phyloP scores from a whole-genome alignment of 2,113 vertebrate species.

The Menura novaehollandiae region DNA sequence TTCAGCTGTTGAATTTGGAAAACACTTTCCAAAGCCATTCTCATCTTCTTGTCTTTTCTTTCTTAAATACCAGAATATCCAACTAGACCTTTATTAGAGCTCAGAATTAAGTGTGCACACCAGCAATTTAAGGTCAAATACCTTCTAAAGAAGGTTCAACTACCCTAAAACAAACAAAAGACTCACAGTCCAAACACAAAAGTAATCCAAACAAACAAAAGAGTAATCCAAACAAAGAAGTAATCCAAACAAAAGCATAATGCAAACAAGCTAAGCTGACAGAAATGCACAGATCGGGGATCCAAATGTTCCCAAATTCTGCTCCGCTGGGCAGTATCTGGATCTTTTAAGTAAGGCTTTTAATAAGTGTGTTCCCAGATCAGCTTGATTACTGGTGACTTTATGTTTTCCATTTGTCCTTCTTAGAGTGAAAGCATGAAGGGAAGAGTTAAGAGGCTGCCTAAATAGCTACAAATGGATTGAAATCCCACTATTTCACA shows the following conservation, averaged over 20 bases:
- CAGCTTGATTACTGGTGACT: not conserved
- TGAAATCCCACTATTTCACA: not conserved
- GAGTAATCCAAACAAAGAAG: not conserved
- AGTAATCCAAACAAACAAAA: not conserved
- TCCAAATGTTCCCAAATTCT: not conserved
- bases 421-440: not conserved
- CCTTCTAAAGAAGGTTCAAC: not conserved
- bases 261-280: not conserved
- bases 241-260: not conserved
- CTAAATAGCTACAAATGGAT: not conserved
- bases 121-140: not conserved
- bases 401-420: not conserved
- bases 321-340: not conserved
- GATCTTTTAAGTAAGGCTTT: not conserved
- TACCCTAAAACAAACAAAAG: not conserved
- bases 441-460: not conserved
- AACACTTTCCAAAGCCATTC: not conserved
- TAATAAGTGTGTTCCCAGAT: fast-evolving
- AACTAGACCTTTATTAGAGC: not conserved
- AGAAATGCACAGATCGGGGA: not conserved
- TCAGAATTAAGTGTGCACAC: not conserved
- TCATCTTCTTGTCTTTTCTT: not conserved
- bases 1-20: not conserved
- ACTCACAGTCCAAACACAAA: not conserved
- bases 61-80: not conserved